Conservation (phyloP, 2,113 vertebrate genomes). For the Halcyon malimbica region DNA sequence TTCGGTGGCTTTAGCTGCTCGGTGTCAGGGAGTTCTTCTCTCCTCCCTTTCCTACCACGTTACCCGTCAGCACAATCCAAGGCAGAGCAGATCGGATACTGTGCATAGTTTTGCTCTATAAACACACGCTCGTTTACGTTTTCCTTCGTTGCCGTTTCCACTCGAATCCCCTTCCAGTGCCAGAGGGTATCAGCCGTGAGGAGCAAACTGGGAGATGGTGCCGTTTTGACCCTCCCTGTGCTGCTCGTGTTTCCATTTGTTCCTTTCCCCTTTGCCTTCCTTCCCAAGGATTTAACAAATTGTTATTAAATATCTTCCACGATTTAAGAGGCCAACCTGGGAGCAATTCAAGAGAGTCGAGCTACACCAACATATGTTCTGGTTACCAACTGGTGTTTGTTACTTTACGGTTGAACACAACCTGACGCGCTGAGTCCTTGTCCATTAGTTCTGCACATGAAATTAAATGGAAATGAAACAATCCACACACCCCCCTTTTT, state of each 20-base stretch:
- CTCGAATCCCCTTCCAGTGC: neutral
- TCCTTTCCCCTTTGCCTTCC: constrained; percentile 14
- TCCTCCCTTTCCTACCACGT: neutral
- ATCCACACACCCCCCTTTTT: too few species aligned
- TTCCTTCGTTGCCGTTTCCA: neutral
- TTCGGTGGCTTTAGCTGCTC: neutral
- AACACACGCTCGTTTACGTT: constrained; percentile 57
- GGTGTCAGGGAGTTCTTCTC: neutral
- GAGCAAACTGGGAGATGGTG: neutral
- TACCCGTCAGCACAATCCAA: neutral
- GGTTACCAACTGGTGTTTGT: neutral
- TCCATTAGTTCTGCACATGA: neutral
- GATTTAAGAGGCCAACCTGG: neutral
- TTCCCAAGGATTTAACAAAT: neutral
- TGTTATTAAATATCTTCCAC: neutral
- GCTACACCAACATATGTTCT: neutral
- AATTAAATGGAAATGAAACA: neutral
- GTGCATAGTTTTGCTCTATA: constrained; percentile 35
- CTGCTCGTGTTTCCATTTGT: neutral
- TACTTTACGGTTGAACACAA: neutral
- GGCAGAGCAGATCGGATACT: constrained; percentile 4
- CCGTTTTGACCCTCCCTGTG: neutral
- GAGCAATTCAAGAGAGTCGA: neutral
- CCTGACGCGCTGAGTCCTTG: neutral
- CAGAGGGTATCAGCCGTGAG: neutral